Evolutionary conservation across 2,888 invertebrate species (phyloP), one percentile per base, ranked within the genome.

Genomic region (Tetranychus piercei): DNA sequence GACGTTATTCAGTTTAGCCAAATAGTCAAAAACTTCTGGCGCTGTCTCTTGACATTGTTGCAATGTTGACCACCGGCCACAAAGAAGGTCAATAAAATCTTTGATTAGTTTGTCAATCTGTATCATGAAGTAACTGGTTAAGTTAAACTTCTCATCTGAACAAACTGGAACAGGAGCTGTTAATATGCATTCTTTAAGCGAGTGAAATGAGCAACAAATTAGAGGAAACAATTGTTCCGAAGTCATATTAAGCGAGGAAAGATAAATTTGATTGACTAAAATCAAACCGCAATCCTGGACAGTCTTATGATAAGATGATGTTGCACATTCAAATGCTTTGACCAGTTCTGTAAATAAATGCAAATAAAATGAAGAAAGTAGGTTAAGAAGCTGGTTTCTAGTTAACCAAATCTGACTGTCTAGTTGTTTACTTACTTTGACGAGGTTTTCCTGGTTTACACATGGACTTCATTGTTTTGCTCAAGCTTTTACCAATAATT

Each of bases 371-470:
- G 11, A 7, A n/a, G 6, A n/a, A 15, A 15, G 9, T 8, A 66
- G 66, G 7, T 66, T 18, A 66, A 65, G 9, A 65, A 66, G 11
- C 18, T 18, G 20, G 11, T 7, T 20, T 15, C 11, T 20, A 11
- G 66, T 20, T 20, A 7, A 11, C 11, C 20, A 3, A 64, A 6
- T 20, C 66, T 20, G 34, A 5, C 5, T 15, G 7, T 66, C 11
- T 6, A 66, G 20, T n/a, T n/a, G 1, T 66, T 15, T 66, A 66
- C 22, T 69, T 11, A 69, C 69, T 22, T 69, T 20, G 20, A 11
- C 69, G 69, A 11, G 20, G 22, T 69, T 69, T 69, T 69, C 69
- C 69, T 23, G 69, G 8, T 69, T 69, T 69, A 69, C 69, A 69
- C 69, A 69, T 69, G 34, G 20, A 69, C 22, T 69, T 69, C 22